These are phyloP conservation scores for Lophius americanus DNA, from an alignment of 2,797 vertebrate species.

Conservation along the genomic window DNA sequence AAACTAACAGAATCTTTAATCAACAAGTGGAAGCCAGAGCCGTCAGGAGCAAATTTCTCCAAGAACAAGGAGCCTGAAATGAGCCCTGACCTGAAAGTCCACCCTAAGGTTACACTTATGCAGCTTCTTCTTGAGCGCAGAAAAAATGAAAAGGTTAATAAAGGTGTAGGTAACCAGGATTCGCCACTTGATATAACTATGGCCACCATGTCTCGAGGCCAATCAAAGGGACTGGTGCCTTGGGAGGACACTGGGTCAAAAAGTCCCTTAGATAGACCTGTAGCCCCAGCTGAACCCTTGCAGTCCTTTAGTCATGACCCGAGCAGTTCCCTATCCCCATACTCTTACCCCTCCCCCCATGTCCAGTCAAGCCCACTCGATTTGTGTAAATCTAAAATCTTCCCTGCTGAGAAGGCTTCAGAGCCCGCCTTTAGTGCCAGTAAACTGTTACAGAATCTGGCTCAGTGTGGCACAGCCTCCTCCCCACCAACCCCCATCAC, in stretches of 20 bases:
- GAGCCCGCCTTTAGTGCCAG: slow-evolving; percentile 94
- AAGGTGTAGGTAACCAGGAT: slow-evolving; percentile 82
- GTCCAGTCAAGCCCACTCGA: slow-evolving; percentile 83
- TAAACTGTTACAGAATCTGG: slow-evolving; percentile 96
- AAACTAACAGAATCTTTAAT: slow-evolving; percentile 93
- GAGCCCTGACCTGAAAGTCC: slow-evolving; percentile 88
- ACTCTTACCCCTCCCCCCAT: slow-evolving; percentile 80
- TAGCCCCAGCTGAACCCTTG: slow-evolving; percentile 64
- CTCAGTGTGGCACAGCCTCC: slow-evolving; percentile 88
- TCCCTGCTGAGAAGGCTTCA: slow-evolving; percentile 82
- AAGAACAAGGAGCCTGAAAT: slow-evolving; percentile 87
- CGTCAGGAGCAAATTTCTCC: slow-evolving; percentile 79
- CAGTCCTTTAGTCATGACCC: slow-evolving; percentile 75
- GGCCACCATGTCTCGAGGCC: slow-evolving; percentile 67
- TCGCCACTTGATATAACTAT: slow-evolving; percentile 80
- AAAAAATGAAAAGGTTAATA: slow-evolving; percentile 87
- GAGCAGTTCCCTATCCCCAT: slow-evolving; percentile 83
- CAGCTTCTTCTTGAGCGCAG: slow-evolving; percentile 95
- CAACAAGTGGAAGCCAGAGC: slow-evolving; percentile 95
- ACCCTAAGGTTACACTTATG: slow-evolving; percentile 96
- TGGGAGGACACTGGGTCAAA: slow-evolving; percentile 75
- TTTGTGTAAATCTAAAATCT: slow-evolving; percentile 85
- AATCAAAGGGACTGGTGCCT: slow-evolving; percentile 62
- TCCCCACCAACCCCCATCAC: slow-evolving; percentile 73
- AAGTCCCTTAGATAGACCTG: slow-evolving; percentile 70